Evolutionary conservation across 1,140 invertebrate genomes (phyloP), one percentile per base, ranked within the genome.

Genomic region (Drosophila ogumai): DNA sequence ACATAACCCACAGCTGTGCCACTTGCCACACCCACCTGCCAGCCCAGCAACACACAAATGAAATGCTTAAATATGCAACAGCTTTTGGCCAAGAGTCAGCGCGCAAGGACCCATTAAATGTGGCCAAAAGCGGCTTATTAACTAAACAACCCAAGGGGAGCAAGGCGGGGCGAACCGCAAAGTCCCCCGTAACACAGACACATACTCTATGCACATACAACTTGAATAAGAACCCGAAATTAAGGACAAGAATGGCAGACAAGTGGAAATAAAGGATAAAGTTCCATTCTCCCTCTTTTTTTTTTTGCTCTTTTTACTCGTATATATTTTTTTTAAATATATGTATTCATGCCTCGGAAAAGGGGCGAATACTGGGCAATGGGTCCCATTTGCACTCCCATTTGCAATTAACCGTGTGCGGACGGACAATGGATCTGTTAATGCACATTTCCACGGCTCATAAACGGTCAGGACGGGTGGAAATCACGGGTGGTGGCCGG

Each of bases 371-470:
- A 28, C 56, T 52, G 57, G 40, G 46, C 38, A 25, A n/a, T 22
- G 46, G 15, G 46, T n/a, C 71, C 54, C 34, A 67, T 72, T 77
- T 63, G 52, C 82, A 75, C 79, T 69, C 66, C 61, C 46, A 79
- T 67, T 79, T 71, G 75, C 79, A 86, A 87, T 86, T 86, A 82
- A 75, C 59, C 68, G 82, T 52, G 74, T 57, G 79, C 49, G 77
- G 40, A 66, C 55, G 61, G 73, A 57, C 71, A 61, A 58, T 46
- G 52, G 46, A 17, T 72, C 79, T 79, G 69, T 87, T 88, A 87
- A 87, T 87, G 84, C 72, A 88, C 73, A 80, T 80, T 87, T 87
- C 82, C 71, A 74, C 84, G 82, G 82, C 82, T 80, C 84, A 77
- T 87, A 88, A 87, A 77, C 57, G 82, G 38, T 9, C 34, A 36